phyloP scores from a whole-genome alignment of 64 coral and sea anemone genomes.

The Porites australiensis region DNA sequence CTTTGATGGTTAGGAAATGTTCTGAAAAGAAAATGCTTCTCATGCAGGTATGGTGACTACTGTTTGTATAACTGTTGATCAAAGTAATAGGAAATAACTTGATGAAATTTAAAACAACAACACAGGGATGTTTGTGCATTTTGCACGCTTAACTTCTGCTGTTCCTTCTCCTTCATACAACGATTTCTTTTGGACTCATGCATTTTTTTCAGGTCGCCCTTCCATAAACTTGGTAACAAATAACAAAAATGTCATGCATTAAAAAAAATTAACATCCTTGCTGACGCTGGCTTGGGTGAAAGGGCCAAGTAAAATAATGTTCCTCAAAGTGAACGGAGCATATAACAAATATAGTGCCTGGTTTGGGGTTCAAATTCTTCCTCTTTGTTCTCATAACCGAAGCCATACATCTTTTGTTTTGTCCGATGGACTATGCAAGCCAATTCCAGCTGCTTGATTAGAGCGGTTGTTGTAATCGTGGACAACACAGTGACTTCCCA shows the following conservation, averaged over 20 bases:
- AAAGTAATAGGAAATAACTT: not conserved
- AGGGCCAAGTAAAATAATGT: slow-evolving; percentile 10
- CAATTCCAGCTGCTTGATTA: not conserved
- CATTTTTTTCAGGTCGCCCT: not conserved
- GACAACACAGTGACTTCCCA: slow-evolving; percentile 4
- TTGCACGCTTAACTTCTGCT: not conserved
- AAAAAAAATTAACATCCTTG: no score
- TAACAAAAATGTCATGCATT: no score
- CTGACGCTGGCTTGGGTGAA: slow-evolving; percentile 7
- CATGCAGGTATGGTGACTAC: not conserved
- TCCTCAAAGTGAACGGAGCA: not conserved
- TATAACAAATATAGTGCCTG: not conserved
- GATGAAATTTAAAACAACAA: slow-evolving; percentile 2
- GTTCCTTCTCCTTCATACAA: slow-evolving; percentile 1
- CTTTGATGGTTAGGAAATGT: slow-evolving; percentile 3
- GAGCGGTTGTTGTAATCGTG: not conserved
- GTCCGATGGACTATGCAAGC: not conserved
- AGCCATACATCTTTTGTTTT: slow-evolving; percentile 2
- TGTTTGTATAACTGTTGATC: slow-evolving; percentile 9
- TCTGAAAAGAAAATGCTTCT: not conserved
- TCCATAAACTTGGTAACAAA: not conserved
- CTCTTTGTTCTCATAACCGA: not conserved
- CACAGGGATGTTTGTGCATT: not conserved
- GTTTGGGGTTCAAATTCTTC: not conserved
- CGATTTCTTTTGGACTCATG: slow-evolving; percentile 1